Evolutionary conservation across 2,797 vertebrate genomes (phyloP), one percentile per base, ranked within the genome.

Genomic region (Poecilia picta): DNA sequence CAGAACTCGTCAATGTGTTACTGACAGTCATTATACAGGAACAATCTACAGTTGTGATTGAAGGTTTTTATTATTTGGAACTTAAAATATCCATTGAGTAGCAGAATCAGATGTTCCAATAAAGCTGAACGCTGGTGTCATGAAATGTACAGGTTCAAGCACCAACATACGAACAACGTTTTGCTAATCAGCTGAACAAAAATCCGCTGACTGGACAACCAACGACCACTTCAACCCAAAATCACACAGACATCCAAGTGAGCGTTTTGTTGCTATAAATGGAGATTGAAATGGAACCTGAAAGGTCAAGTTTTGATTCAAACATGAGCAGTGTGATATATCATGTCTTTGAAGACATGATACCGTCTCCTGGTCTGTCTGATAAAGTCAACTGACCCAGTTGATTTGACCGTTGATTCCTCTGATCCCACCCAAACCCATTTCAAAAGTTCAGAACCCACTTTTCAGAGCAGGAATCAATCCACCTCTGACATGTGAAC

Each of bases 251-350:
- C 10, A 68, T 41, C 64, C 15, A 20, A 41, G 23, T 39, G 79
- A 94, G 91, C 90, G 91, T 94, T 81, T 74, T 92, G 91, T 93
- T 95, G 94, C 93, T 94, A 92, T 90, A 89, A 94, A 93, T 81
- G 20, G 64, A 68, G 88, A 92, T 87, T 89, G 93, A 93, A 93
- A 94, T 90, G 89, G 78, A 88, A 74, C 33, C 36, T 25, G 10
- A 68, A 41, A 25, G 64, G 36, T 68, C 64, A 64, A 28, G 79
- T 75, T 62, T 31, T 12, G 55, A 55, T n/a, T 55, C 23, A 55
- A n/a, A 55, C 51, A n/a, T 55, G 51, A 55, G 25, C 49, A 51
- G 7, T 51, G 20, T 23, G 49, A 51, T 49, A 20, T 41, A 72
- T 45, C 12, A 1, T 15, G 51, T 23, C 4, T 46, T 25, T 10